Evolutionary conservation across 2,888 invertebrate genomes (phyloP).

Genomic region (Phalera bucephala): DNA sequence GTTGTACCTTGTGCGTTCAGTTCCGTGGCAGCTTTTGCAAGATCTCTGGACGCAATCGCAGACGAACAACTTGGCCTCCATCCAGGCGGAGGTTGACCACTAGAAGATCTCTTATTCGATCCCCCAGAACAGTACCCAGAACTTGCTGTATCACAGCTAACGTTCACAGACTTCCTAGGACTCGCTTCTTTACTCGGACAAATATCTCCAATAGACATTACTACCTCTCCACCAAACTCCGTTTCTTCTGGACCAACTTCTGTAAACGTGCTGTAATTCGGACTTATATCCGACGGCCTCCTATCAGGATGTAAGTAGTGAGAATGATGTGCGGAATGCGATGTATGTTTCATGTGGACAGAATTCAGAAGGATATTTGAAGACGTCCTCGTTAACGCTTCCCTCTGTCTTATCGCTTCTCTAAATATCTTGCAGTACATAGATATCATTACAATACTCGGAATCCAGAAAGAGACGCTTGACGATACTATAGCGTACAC

Average conservation of each 20-base stretch:
- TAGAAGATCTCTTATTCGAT: conserved; percentile 72
- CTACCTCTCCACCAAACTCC: conserved; percentile 66
- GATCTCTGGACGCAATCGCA: conserved; percentile 81
- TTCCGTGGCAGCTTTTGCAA: conserved; percentile 86
- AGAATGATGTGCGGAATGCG: conserved; percentile 86
- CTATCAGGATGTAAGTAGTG: conserved; percentile 74
- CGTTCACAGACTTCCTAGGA: conserved; percentile 75
- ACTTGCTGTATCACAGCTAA: conserved; percentile 78
- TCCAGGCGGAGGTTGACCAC: conserved; percentile 79
- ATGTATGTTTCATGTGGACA: conserved; percentile 91
- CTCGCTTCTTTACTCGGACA: conserved; percentile 76
- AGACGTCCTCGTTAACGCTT: conserved; percentile 92
- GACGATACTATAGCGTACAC: conserved; percentile 95
- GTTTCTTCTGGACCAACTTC: conserved; percentile 76
- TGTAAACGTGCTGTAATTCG: conserved; percentile 77
- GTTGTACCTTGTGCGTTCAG: conserved; percentile 87
- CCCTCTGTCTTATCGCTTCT: conserved; percentile 92
- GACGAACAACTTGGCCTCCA: conserved; percentile 84
- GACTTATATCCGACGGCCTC: conserved; percentile 74
- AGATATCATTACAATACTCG: conserved; percentile 94
- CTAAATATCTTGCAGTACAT: conserved; percentile 94
- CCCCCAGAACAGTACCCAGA: conserved; percentile 79
- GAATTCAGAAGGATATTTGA: conserved; percentile 93
- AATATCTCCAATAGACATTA: conserved; percentile 69
- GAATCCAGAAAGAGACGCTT: conserved; percentile 96